A percentile compares a stretch with the other conserved stretches of the same genome.
These are phyloP conservation scores for Neodon shergylaensis DNA, from an alignment of 2,113 vertebrate species.

Conservation along the genomic window DNA sequence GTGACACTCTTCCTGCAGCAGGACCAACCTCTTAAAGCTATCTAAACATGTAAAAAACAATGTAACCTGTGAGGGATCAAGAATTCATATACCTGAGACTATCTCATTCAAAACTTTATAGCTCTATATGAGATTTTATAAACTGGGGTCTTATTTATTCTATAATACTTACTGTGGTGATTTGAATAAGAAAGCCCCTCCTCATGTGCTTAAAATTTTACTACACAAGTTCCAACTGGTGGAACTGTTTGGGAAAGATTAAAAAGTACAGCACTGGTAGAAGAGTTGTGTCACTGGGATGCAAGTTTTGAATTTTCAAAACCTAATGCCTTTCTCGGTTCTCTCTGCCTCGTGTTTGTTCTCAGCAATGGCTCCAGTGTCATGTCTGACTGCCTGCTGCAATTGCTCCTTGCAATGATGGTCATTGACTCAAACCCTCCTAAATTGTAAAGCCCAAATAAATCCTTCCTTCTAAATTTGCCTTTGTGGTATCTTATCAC, in stretches of 20 bases:
- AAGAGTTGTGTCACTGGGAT: background rate
- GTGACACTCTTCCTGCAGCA: background rate
- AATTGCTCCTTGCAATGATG: background rate
- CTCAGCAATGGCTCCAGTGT: background rate
- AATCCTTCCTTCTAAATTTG: background rate
- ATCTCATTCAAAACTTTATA: background rate
- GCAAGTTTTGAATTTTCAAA: background rate
- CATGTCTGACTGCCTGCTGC: background rate
- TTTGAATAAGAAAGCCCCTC: background rate
- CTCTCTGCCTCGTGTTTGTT: background rate
- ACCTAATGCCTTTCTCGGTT: background rate
- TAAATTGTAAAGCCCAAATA: background rate
- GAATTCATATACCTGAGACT: background rate
- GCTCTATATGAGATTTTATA: background rate
- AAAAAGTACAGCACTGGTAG: background rate
- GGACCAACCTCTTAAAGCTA: background rate
- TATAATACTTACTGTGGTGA: background rate
- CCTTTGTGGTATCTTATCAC: background rate
- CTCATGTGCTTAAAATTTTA: background rate
- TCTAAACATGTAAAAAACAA: background rate
- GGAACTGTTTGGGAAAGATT: background rate
- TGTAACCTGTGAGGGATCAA: background rate
- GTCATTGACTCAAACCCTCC: background rate
- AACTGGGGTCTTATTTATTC: background rate
- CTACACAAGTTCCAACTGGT: background rate